Conservation (phyloP, 2,888 invertebrate species). For the Andrena bicolor region DNA sequence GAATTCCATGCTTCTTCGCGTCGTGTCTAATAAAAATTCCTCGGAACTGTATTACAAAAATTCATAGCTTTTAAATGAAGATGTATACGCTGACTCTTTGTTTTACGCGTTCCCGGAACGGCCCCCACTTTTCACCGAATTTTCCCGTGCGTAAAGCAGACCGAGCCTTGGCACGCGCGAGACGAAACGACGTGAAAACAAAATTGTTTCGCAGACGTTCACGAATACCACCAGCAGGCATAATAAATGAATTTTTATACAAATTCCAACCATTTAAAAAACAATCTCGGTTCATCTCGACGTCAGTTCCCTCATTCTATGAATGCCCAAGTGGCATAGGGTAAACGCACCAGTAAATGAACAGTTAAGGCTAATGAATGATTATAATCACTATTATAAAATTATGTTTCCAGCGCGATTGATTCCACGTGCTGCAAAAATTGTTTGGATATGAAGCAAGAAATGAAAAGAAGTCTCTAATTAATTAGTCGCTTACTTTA, state of each 20-base stretch:
- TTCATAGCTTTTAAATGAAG: background rate
- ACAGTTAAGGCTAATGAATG: no score
- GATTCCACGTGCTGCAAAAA: no score
- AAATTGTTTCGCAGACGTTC: constrained; percentile 11
- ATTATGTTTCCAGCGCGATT: no score
- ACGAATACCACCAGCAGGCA: background rate
- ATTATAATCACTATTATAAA: no score
- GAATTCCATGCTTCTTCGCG: constrained; percentile 15
- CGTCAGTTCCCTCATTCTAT: no score
- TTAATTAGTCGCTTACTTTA: no score
- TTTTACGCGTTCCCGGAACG: background rate
- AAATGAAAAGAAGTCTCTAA: no score
- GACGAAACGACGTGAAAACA: background rate
- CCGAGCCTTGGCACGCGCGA: background rate
- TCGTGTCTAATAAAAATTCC: background rate
- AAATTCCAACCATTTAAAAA: background rate
- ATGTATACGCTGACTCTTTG: constrained; percentile 22
- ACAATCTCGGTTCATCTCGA: background rate
- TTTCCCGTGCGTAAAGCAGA: constrained; percentile 24
- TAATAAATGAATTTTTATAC: background rate
- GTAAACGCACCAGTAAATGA: no score
- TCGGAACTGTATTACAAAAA: background rate
- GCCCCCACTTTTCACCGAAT: constrained; percentile 25
- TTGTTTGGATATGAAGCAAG: no score
- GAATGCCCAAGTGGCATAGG: no score